Evolutionary conservation across 2,113 vertebrate genomes (phyloP).

Genomic region (Eulemur macaco): DNA sequence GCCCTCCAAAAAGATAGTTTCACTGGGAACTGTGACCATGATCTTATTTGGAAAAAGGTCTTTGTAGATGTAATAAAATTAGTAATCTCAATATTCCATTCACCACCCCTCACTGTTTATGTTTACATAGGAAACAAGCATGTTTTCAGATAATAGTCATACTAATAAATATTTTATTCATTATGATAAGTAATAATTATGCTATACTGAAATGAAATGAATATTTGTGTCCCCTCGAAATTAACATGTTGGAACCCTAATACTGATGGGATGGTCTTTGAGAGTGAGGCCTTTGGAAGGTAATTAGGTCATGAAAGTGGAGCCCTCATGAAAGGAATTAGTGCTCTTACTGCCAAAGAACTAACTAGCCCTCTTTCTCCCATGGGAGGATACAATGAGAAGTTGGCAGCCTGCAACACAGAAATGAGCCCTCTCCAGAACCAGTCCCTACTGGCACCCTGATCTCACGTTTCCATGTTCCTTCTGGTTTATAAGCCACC

Average conservation of each 20-base stretch:
- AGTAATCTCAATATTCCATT: neutral
- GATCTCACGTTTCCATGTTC: accelerated
- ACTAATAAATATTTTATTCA: neutral
- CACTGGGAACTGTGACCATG: neutral
- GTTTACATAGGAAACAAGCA: neutral
- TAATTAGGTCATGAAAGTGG: neutral
- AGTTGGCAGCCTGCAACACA: neutral
- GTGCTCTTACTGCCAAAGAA: neutral
- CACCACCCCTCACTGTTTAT: neutral
- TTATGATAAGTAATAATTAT: neutral
- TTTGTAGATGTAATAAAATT: neutral
- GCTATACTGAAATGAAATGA: neutral
- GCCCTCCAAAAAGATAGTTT: neutral
- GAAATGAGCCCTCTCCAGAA: neutral
- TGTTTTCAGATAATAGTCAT: neutral
- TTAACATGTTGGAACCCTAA: neutral
- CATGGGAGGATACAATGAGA: neutral
- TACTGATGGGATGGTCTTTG: neutral
- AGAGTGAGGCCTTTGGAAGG: accelerated
- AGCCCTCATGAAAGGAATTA: neutral
- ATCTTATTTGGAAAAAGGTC: neutral
- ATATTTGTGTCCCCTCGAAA: too few species aligned
- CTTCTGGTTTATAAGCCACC: neutral
- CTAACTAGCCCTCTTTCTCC: neutral
- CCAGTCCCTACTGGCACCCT: neutral